A percentile compares a stretch with the other conserved stretches of the same genome.
These are phyloP conservation scores for Aphaenogaster ashmeadi DNA, from an alignment of 1,140 invertebrate species.

Conservation along the genomic window DNA sequence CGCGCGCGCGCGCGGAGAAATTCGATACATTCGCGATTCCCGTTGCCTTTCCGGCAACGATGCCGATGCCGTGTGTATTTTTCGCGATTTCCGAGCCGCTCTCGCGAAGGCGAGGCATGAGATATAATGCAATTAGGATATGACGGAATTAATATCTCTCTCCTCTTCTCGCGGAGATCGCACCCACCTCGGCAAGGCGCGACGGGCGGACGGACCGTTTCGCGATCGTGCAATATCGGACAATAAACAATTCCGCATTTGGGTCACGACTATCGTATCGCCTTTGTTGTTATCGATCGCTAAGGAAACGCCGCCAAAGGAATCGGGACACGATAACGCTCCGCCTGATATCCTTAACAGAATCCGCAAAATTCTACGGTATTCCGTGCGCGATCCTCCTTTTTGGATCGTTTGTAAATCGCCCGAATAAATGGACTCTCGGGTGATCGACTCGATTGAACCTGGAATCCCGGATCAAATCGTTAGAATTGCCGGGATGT, in stretches of 20 bases:
- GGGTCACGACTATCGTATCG: slow-evolving; percentile 35
- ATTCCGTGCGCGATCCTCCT: slow-evolving; percentile 16
- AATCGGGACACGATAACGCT: slow-evolving; percentile 50
- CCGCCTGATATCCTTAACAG: slow-evolving; percentile 18
- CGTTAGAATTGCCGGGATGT: background rate
- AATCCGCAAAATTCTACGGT: slow-evolving; percentile 26
- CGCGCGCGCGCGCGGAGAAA: background rate
- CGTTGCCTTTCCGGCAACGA: slow-evolving; percentile 18
- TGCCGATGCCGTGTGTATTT: slow-evolving; percentile 6
- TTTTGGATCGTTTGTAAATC: background rate
- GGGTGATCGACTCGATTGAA: background rate
- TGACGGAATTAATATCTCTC: slow-evolving; percentile 21
- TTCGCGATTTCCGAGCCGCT: slow-evolving; percentile 1
- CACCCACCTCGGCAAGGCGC: background rate
- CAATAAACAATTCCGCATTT: slow-evolving; percentile 48
- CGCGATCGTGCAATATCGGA: slow-evolving; percentile 12
- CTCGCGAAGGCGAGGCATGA: slow-evolving; percentile 41
- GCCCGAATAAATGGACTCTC: background rate
- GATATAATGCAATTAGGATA: slow-evolving; percentile 50
- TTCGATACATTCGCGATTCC: slow-evolving; percentile 49
- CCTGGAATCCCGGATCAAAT: slow-evolving; percentile 13
- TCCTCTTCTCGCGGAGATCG: background rate
- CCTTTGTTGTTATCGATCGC: slow-evolving; percentile 43
- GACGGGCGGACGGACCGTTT: background rate
- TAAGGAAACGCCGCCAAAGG: slow-evolving; percentile 15